A percentile compares a stretch with the other conserved stretches of the same genome.
Conservation (phyloP, 2,113 vertebrate genomes). For the Pachypanchax playfairii region DNA sequence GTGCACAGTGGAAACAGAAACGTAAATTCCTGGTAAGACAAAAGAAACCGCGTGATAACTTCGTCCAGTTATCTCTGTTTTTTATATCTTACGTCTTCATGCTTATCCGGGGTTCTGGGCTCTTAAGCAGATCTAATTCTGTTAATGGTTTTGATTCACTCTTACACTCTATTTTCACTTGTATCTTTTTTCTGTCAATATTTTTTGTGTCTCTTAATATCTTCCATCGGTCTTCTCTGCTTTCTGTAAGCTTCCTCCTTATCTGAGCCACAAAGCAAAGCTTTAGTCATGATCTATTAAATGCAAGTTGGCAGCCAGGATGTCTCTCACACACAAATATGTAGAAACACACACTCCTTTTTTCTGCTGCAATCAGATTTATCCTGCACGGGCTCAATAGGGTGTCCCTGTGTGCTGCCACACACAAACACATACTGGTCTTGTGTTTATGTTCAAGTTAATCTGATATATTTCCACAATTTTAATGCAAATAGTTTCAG, state of each 20-base stretch:
- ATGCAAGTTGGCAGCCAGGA: constrained; percentile 30
- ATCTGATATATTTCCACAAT: not conserved
- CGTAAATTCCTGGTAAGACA: constrained; percentile 93
- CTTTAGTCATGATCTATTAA: constrained; percentile 82
- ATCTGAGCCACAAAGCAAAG: constrained; percentile 70
- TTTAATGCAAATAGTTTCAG: too few relatives aligned
- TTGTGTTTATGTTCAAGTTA: constrained; percentile 18
- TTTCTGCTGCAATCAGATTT: constrained; percentile 10
- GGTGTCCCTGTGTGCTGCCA: constrained; percentile 70
- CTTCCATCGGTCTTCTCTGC: constrained; percentile 63
- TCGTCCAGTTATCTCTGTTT: too few relatives aligned
- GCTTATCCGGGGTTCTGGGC: constrained; percentile 1
- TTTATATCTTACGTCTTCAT: too few relatives aligned
- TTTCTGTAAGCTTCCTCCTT: constrained; percentile 58
- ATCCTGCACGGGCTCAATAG: constrained; percentile 74
- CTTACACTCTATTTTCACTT: not conserved
- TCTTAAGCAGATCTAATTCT: not conserved
- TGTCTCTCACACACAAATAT: constrained; percentile 1
- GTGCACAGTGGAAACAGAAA: constrained; percentile 98
- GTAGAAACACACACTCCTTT: not conserved
- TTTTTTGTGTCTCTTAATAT: constrained; percentile 77
- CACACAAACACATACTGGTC: too few relatives aligned
- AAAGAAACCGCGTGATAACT: too few relatives aligned
- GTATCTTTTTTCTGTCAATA: constrained; percentile 6
- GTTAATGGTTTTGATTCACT: not conserved